Percentiles rank a stretch among this genome's conserved stretches.
These are phyloP conservation scores for Tiaroga cobitis DNA, from an alignment of 2,797 vertebrate genomes.

Conservation along the genomic window DNA sequence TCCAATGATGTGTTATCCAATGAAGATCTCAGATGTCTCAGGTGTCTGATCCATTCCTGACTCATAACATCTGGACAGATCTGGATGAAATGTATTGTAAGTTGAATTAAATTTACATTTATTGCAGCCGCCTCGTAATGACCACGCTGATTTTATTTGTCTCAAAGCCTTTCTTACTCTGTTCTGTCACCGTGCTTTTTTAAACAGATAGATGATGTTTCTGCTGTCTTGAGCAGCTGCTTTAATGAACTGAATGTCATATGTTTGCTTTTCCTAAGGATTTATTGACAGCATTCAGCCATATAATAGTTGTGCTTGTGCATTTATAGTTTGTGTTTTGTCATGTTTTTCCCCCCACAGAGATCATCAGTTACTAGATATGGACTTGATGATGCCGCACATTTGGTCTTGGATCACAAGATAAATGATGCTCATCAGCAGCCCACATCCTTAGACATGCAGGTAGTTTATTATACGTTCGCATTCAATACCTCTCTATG, in stretches of 20 bases:
- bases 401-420: slow-evolving; percentile 46
- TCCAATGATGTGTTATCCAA: slow-evolving; percentile 73
- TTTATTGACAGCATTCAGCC: slow-evolving; percentile 6
- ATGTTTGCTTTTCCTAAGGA: background rate
- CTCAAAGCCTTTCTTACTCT: background rate
- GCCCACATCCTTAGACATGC: slow-evolving; percentile 34
- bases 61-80: slow-evolving; percentile 65
- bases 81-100: slow-evolving; percentile 77
- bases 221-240: background rate
- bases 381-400: slow-evolving; percentile 58
- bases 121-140: slow-evolving; percentile 8
- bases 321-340: slow-evolving; percentile 6
- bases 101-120: slow-evolving; percentile 62
- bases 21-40: slow-evolving; percentile 80
- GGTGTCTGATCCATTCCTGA: slow-evolving; percentile 68
- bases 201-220: background rate
- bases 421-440: slow-evolving; percentile 43
- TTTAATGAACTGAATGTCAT: background rate
- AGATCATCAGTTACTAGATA: slow-evolving; percentile 60
- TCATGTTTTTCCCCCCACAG: slow-evolving; percentile 60
- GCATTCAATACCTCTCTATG: background rate
- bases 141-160: background rate
- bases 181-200: slow-evolving; percentile 1
- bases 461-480: slow-evolving; percentile 50
- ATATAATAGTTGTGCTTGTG: background rate